Evolutionary conservation across 2,888 invertebrate genomes (phyloP).

Genomic region (Petrolisthes cinctipes): DNA sequence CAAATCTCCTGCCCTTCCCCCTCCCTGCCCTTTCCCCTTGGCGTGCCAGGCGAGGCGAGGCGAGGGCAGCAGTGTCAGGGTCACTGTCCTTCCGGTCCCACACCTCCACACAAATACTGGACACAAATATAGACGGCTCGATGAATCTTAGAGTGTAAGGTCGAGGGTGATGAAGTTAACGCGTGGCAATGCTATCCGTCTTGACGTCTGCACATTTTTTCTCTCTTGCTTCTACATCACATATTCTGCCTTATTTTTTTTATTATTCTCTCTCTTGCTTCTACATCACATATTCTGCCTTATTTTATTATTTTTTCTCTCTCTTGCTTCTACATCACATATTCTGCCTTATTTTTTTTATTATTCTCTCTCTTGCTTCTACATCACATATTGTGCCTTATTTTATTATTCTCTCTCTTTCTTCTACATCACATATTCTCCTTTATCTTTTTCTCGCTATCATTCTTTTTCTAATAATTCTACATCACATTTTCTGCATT

Average conservation of each 20-base stretch:
- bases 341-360: neutral
- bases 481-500: too few relatives aligned
- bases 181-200: neutral
- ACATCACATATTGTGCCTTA: neutral
- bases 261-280: neutral
- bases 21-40: too few relatives aligned
- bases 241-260: neutral
- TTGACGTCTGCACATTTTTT: neutral
- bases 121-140: too few relatives aligned
- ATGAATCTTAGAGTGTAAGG: too few relatives aligned
- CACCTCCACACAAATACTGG: too few relatives aligned
- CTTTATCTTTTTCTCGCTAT: neutral
- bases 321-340: neutral
- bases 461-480: neutral
- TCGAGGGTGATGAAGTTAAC: too few relatives aligned
- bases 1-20: too few relatives aligned
- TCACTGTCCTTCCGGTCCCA: too few relatives aligned
- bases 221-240: neutral
- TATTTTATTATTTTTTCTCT: neutral
- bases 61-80: too few relatives aligned
- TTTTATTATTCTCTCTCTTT: neutral
- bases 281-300: neutral
- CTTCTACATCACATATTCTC: neutral
- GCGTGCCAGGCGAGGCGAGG: too few relatives aligned
- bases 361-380: neutral